These are phyloP conservation scores for Nothoprocta perdicaria DNA, from an alignment of 2,113 vertebrate species.

Conservation along the genomic window DNA sequence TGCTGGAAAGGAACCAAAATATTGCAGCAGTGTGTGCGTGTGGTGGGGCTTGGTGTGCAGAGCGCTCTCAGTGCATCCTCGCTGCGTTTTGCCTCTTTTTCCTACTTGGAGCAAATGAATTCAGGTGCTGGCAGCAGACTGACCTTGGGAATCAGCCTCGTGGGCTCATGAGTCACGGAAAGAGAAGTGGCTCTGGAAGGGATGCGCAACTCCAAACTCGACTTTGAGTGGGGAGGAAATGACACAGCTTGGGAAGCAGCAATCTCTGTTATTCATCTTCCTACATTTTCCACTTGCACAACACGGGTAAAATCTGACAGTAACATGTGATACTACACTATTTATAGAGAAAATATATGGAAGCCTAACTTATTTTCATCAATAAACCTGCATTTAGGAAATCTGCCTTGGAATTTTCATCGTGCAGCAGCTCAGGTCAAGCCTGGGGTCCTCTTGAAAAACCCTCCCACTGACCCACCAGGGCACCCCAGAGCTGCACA, in stretches of 20 bases:
- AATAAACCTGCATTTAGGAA: not conserved
- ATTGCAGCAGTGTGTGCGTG: no score
- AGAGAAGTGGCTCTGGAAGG: not conserved
- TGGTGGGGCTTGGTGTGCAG: not conserved
- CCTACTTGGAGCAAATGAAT: not conserved
- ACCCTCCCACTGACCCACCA: not conserved
- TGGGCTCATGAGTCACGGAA: not conserved
- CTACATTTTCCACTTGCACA: not conserved
- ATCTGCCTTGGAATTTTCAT: not conserved
- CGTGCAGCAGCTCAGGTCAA: not conserved
- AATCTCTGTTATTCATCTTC: not conserved
- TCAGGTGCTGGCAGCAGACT: rapidly evolving
- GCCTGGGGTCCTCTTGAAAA: not conserved
- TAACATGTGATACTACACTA: rapidly evolving
- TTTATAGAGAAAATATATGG: not conserved
- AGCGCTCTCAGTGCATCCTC: rapidly evolving
- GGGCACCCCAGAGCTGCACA: not conserved
- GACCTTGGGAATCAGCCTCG: rapidly evolving
- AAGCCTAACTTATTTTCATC: not conserved
- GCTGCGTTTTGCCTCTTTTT: rapidly evolving
- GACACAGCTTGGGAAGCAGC: not conserved
- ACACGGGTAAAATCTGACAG: not conserved
- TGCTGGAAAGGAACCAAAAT: not conserved
- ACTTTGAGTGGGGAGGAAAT: not conserved
- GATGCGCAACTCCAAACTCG: not conserved